A percentile compares a stretch with the other conserved stretches of the same genome.
Conservation (phyloP, 2,113 vertebrate species). For the Vidua macroura region DNA sequence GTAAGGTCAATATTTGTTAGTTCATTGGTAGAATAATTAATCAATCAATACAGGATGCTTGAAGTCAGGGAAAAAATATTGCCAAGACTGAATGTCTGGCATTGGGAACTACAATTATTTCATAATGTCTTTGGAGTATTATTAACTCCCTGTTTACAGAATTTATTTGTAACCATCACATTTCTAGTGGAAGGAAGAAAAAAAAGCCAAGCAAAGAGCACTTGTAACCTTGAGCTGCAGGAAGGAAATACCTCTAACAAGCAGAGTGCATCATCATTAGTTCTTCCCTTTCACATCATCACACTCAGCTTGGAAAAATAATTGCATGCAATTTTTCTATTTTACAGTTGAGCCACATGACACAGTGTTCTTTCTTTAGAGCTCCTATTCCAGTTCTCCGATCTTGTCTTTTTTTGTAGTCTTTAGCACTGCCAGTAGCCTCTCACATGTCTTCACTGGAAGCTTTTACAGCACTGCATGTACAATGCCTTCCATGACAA, state of each 20-base stretch:
- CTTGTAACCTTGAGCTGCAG: conserved; percentile 69
- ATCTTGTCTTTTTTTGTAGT: conserved; percentile 62
- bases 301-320: conserved; percentile 74
- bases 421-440: conserved; percentile 25
- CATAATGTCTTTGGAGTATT: conserved; percentile 50
- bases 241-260: conserved; percentile 77
- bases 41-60: conserved; percentile 88
- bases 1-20: conserved; percentile 96
- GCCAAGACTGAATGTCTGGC: conserved; percentile 59
- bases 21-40: conserved; percentile 96
- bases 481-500: neutral
- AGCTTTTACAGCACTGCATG: neutral
- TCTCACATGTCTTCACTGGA: conserved; percentile 45
- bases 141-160: conserved; percentile 69
- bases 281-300: conserved; percentile 74
- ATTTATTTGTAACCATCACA: conserved; percentile 59
- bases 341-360: conserved; percentile 79
- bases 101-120: conserved; percentile 70
- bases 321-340: conserved; percentile 83
- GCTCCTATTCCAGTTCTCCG: conserved; percentile 42
- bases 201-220: conserved; percentile 37
- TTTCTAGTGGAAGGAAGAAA: conserved; percentile 22
- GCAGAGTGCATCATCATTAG: conserved; percentile 79
- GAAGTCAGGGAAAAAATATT: conserved; percentile 74
- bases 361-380: conserved; percentile 69